Evolutionary conservation across 2,888 invertebrate genomes (phyloP), one percentile per base, ranked within the genome.

Genomic region (Xiphydria camelus): DNA sequence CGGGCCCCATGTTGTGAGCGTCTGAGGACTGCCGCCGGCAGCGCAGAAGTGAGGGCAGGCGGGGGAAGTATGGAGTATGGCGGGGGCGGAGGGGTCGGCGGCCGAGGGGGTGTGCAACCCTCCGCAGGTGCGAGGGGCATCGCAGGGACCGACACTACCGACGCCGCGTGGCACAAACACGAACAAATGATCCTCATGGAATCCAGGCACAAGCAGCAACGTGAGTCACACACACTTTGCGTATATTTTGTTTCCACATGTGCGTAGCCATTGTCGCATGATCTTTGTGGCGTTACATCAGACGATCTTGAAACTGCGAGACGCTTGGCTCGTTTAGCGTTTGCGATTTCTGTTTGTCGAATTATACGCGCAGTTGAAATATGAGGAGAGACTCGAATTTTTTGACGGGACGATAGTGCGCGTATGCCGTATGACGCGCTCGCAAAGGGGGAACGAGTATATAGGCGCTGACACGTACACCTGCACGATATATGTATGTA

Each of bases 151-250:
- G 75, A 75, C 60, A 73, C 75, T 56, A 74, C 73, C 59, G 75
- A 75, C 61, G 73, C 75, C 61, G 70, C 73, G 52, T 75, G 73
- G 75, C 73, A 72, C 62, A 75, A 75, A 60, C 74, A 73, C 62
- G 75, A 75, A 58, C 75, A 75, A 66, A 72, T 74, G 73, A 71
- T 74, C 67, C 68, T 75, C 61, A 74, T 74, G 67, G 74, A 74
- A 62, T 73, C 73, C 55, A 73, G 73, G 67, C 73, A 73, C 62
- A 73, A 74, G 66, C 75, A 74, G 62, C 75, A 73, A 66, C 58
- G 73, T 75, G 53, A 73, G 74, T 66, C n/a, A n/a, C n/a, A 40
- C 38, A n/a, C 14, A 4, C n/a, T n/a, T n/a, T n/a, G n/a, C n/a
- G n/a, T n/a, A n/a, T n/a, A n/a, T n/a, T 20, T 3, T 35, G 12